phyloP scores from a whole-genome alignment of 2,113 vertebrate genomes.

The Amia ocellicauda region DNA sequence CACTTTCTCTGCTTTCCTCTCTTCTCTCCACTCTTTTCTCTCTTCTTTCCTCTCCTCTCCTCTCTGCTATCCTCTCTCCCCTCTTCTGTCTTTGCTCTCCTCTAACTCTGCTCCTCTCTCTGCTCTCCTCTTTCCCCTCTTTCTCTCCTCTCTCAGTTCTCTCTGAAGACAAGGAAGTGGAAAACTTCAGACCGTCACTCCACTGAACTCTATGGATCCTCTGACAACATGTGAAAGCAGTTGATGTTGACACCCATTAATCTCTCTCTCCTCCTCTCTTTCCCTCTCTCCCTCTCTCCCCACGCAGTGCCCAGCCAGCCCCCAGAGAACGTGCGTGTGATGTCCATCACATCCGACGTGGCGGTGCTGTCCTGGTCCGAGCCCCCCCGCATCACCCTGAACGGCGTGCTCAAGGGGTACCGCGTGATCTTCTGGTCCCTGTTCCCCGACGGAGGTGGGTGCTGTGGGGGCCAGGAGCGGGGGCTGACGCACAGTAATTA shows the following conservation, averaged over 20 bases:
- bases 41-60: not conserved
- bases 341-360: constrained; percentile 94
- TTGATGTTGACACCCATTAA: too few species aligned
- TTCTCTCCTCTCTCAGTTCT: too few species aligned
- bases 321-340: constrained; percentile 88
- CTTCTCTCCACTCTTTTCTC: not conserved
- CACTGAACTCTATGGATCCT: too few species aligned
- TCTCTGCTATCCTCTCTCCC: too few species aligned
- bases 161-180: too few species aligned
- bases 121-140: too few species aligned
- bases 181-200: too few species aligned
- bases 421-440: constrained; percentile 98
- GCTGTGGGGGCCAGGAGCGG: constrained; percentile 58
- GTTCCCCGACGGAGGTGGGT: constrained; percentile 92
- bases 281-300: constrained; percentile 1
- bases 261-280: not conserved
- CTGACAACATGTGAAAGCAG: too few species aligned
- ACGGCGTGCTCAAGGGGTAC: constrained; percentile 95
- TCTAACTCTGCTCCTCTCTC: not conserved
- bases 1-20: not conserved
- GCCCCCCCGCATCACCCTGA: constrained; percentile 91
- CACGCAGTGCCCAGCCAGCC: constrained; percentile 91
- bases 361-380: constrained; percentile 95
- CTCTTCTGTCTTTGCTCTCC: too few species aligned
- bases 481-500: constrained; percentile 68